phyloP scores from a whole-genome alignment of 92 coral and sea anemone species.

The Chrysogorgia sp. region DNA sequence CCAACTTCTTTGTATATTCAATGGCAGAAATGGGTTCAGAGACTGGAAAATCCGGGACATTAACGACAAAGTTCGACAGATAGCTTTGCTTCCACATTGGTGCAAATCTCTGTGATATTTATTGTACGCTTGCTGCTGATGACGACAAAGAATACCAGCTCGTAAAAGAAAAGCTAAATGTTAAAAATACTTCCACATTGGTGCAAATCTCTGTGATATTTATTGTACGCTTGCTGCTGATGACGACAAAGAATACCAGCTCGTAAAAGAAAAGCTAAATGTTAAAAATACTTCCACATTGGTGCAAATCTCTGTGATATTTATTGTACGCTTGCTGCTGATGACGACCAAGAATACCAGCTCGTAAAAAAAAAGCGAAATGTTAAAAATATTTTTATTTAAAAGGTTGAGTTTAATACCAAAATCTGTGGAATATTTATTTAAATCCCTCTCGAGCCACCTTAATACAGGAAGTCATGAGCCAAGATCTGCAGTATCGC shows the following conservation, averaged over 20 bases:
- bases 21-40: too few species aligned
- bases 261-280: not conserved
- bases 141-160: conserved; percentile 4
- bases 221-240: conserved; percentile 39
- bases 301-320: conserved; percentile 38
- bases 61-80: conserved; percentile 49
- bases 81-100: conserved; percentile 44
- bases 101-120: conserved; percentile 32
- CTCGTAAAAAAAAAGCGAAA: not conserved
- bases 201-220: conserved; percentile 34
- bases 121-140: conserved; percentile 35
- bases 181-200: conserved; percentile 41
- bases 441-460: too few species aligned
- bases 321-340: conserved; percentile 36
- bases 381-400: conserved; percentile 22
- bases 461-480: too few species aligned
- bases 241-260: conserved; percentile 6
- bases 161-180: not conserved
- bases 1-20: too few species aligned
- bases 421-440: conserved; percentile 31
- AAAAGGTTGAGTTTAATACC: too few species aligned
- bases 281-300: conserved; percentile 36
- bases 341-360: conserved; percentile 10
- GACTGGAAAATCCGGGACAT: too few species aligned
- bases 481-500: too few species aligned